Base-by-base conservation (phyloP, 2,797 vertebrate species). In the Phaenicophaeus curvirostris region DNA sequence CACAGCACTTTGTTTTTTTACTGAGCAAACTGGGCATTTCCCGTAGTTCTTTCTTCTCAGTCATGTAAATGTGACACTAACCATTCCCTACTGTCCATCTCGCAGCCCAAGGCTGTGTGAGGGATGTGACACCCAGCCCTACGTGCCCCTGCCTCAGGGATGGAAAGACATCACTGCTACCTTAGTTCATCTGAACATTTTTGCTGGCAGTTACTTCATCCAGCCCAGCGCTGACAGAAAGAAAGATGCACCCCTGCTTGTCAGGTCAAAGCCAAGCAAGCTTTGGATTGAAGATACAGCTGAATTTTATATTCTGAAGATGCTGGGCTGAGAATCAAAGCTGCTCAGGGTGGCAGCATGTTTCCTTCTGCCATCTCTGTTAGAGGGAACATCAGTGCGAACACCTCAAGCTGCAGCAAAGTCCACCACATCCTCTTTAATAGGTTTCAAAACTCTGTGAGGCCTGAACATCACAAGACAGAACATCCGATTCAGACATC, bases 11-110 rank as follows among this genome's bases (percentile, higher is more conserved):
- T 74, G 48, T 37, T 66, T 89, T 89, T 82, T 94, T 62, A 77
- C 89, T 46, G 87, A 41, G 65, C 48, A 85, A 95, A 90, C 68
- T 24, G 25, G 79, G 95, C 80, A 96, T 93, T 96, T 96, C 95
- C 94, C 31, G 55, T 95, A 86, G 79, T 92, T 91, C 41, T 39
- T 94, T 87, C 83, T 76, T 93, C 91, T 95, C 91, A 93, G 94
- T 91, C 95, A 96, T 95, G 95, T 72, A 96, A 95, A 96, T 91
- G 87, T 53, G 16, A 66, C 48, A 50, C 93, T 63, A 94, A 76
- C 94, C 80, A 73, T 86, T 93, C 51, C 83, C 11, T 24, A 63
- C 41, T n/a, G 62, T 71, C 37, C 91, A 72, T 35, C 35, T 71
- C 83, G 53, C 37, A 91, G 61, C 61, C 88, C 85, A 87, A 59